Evolutionary conservation across 2,113 vertebrate genomes (phyloP).

Genomic region (Mus pahari): DNA sequence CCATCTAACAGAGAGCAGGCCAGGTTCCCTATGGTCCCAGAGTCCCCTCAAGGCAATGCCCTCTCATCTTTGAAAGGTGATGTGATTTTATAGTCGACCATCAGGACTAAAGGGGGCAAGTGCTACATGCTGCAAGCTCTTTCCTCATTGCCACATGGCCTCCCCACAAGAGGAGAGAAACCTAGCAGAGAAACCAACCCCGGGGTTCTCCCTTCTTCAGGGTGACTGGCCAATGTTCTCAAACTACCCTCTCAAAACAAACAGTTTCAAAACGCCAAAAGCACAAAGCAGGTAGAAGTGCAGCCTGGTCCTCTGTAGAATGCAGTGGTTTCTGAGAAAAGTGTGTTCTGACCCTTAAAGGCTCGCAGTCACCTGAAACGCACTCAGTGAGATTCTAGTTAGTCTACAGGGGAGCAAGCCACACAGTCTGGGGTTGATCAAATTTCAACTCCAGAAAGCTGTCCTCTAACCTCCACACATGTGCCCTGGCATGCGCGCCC

Average conservation of each 20-base stretch:
- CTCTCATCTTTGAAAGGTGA: not conserved
- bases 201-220: no score
- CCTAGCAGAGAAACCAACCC: not conserved
- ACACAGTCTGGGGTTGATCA: not conserved
- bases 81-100: not conserved
- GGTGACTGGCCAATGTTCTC: not conserved
- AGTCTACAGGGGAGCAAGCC: no score
- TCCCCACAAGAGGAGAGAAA: not conserved
- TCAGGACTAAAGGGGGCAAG: not conserved
- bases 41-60: not conserved
- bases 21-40: not conserved
- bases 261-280: not conserved
- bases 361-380: not conserved
- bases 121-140: not conserved
- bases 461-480: no score
- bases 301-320: no score
- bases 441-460: not conserved
- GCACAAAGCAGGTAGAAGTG: not conserved
- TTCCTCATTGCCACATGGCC: not conserved
- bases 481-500: accelerated
- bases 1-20: not conserved
- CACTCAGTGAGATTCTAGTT: not conserved
- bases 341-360: not conserved
- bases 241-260: not conserved
- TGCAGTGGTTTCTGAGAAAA: not conserved